Percentiles rank a stretch among this genome's conserved stretches.
phyloP scores from a whole-genome alignment of 2,113 vertebrate species.

The Brachirus orientalis region DNA sequence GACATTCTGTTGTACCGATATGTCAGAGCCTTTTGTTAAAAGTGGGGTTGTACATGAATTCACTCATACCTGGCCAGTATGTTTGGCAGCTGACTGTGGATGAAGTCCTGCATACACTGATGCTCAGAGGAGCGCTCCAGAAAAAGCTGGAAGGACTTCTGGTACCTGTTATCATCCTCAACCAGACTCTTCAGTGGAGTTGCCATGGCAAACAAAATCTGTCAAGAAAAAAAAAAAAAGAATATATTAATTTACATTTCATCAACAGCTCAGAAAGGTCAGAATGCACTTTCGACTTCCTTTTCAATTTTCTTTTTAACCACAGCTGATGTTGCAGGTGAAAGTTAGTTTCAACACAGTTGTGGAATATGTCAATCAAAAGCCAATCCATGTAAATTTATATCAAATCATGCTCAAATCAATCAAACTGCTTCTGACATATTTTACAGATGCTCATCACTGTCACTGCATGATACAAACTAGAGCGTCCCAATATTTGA shows the following conservation, averaged over 20 bases:
- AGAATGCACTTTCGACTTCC: too few relatives aligned
- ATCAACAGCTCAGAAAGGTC: not conserved
- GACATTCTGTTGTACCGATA: too few relatives aligned
- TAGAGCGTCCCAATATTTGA: too few relatives aligned
- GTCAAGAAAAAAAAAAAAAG: slow-evolving; percentile 1
- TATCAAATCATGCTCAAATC: too few relatives aligned
- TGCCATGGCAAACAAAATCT: slow-evolving; percentile 69
- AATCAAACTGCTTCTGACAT: too few relatives aligned
- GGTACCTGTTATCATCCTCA: slow-evolving; percentile 79
- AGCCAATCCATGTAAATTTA: too few relatives aligned
- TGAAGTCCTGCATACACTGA: slow-evolving; percentile 87
- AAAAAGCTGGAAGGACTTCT: slow-evolving; percentile 84
- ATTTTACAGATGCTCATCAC: too few relatives aligned
- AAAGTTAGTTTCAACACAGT: too few relatives aligned
- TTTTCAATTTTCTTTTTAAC: not conserved
- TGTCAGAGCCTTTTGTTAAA: not conserved
- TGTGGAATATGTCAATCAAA: too few relatives aligned
- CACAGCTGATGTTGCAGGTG: not conserved
- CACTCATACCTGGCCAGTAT: slow-evolving; percentile 80
- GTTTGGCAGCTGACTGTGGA: slow-evolving; percentile 78
- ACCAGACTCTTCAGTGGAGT: slow-evolving; percentile 78
- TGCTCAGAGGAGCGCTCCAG: slow-evolving; percentile 88
- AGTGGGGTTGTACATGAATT: not conserved
- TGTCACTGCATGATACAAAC: too few relatives aligned
- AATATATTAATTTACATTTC: not conserved